These are phyloP conservation scores for Athalia rosae DNA, from an alignment of 2,888 invertebrate genomes.

Conservation along the genomic window DNA sequence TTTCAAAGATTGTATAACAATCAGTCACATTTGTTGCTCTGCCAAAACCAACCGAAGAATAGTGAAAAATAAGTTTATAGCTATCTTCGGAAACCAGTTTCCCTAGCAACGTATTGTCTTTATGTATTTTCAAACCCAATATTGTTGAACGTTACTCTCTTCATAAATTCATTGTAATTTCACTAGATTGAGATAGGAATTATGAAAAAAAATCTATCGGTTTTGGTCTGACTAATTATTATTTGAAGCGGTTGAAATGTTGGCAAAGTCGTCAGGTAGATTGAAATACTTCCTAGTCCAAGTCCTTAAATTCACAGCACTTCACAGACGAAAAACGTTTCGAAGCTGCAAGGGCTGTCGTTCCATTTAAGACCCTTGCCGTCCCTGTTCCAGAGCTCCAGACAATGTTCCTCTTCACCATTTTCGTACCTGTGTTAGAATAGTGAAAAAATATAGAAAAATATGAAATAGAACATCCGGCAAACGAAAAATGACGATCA, in stretches of 20 bases:
- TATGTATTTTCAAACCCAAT: no score
- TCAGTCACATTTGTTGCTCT: not conserved
- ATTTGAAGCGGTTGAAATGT: slow-evolving; percentile 20
- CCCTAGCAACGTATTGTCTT: no score
- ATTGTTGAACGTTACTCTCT: no score
- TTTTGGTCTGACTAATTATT: not conserved
- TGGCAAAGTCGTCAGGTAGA: slow-evolving; percentile 1
- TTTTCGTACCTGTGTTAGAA: slow-evolving; percentile 83
- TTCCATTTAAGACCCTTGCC: slow-evolving; percentile 96
- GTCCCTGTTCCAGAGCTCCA: slow-evolving; percentile 93
- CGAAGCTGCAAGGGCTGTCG: slow-evolving; percentile 94
- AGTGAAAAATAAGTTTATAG: no score
- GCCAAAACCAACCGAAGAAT: not conserved
- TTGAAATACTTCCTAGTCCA: slow-evolving; percentile 32
- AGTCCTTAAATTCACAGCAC: slow-evolving; percentile 75
- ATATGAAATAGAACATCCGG: not conserved
- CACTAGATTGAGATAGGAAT: no score
- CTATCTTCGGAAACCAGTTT: no score
- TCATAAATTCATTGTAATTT: no score
- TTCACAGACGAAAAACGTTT: slow-evolving; percentile 95
- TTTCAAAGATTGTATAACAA: slow-evolving; percentile 3
- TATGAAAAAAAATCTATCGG: not conserved
- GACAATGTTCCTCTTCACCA: slow-evolving; percentile 93
- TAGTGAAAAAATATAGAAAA: not conserved
- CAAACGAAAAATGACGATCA: not conserved